Conservation (phyloP, 2,113 vertebrate genomes). For the Lucifuga dentata region DNA sequence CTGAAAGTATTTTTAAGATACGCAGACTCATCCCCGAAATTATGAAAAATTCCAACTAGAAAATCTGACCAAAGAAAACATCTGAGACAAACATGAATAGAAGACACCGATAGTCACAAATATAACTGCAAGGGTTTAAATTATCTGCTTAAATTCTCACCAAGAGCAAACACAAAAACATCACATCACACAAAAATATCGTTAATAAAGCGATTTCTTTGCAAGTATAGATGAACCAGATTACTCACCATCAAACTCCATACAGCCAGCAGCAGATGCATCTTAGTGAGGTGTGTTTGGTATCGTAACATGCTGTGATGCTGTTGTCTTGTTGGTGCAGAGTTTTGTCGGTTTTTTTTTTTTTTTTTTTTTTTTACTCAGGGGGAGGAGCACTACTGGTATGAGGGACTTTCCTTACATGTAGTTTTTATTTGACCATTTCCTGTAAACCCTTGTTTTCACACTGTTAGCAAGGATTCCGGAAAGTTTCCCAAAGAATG, state of each 20-base stretch:
- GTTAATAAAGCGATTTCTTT: too few species aligned
- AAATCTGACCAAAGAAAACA: not conserved
- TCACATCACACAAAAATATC: too few species aligned
- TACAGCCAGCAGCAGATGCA: not conserved
- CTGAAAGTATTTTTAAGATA: conserved; percentile 39
- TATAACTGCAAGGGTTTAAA: too few species aligned
- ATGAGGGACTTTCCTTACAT: too few species aligned
- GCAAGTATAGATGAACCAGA: fast-evolving
- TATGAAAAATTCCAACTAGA: not conserved
- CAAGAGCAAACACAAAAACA: too few species aligned
- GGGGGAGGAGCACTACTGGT: too few species aligned
- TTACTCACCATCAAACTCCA: conserved; percentile 26
- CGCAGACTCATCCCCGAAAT: too few species aligned
- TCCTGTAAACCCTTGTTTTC: conserved; percentile 23
- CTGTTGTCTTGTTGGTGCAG: fast-evolving
- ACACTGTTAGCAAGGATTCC: too few species aligned
- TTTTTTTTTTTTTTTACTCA: too few species aligned
- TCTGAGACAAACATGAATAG: not conserved
- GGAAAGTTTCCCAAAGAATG: too few species aligned
- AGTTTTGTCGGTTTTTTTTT: conserved; percentile 6
- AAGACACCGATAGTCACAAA: not conserved
- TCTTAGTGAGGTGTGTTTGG: not conserved
- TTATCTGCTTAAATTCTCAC: too few species aligned
- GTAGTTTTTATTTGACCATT: conserved; percentile 36
- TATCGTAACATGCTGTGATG: not conserved